Evolutionary conservation across 2,888 invertebrate species (phyloP).

Genomic region (Xanthostigma xanthostigma): DNA sequence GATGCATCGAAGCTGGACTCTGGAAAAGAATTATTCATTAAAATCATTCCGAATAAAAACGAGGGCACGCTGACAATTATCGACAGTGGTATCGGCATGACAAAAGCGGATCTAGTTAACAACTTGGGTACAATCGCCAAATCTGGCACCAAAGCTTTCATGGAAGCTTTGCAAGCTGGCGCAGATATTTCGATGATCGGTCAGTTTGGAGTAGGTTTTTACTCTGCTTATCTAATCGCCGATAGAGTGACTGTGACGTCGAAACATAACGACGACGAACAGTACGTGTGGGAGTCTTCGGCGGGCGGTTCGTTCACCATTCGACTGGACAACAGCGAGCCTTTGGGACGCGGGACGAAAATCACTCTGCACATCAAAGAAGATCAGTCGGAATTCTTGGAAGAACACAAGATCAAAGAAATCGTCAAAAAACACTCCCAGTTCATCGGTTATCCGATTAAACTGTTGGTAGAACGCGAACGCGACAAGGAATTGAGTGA

Average conservation of each 20-base stretch:
- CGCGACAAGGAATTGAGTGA: slow-evolving; percentile 83
- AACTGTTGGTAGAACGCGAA: slow-evolving; percentile 79
- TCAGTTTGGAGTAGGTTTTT: slow-evolving; percentile 97
- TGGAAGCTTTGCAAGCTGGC: slow-evolving; percentile 93
- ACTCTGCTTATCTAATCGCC: slow-evolving; percentile 86
- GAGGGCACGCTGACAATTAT: slow-evolving; percentile 81
- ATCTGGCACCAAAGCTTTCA: slow-evolving; percentile 94
- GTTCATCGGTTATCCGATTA: slow-evolving; percentile 97
- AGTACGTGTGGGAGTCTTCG: slow-evolving; percentile 87
- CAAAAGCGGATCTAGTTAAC: slow-evolving; percentile 91
- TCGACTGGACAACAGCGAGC: slow-evolving; percentile 49
- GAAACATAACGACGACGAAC: slow-evolving; percentile 90
- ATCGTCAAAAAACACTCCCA: slow-evolving; percentile 95
- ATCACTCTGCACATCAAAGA: slow-evolving; percentile 83
- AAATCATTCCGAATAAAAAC: slow-evolving; percentile 83
- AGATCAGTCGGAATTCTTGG: slow-evolving; percentile 77
- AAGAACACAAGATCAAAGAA: slow-evolving; percentile 80
- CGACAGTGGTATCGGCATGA: slow-evolving; percentile 91
- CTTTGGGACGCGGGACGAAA: slow-evolving; percentile 75
- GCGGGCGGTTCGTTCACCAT: slow-evolving; percentile 93
- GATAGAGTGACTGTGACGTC: slow-evolving; percentile 78
- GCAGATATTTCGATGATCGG: slow-evolving; percentile 98
- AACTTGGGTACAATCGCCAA: slow-evolving; percentile 92
- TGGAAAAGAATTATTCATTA: slow-evolving; percentile 82
- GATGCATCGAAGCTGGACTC: slow-evolving; percentile 78